These are phyloP conservation scores for Diaphora mendica DNA, from an alignment of 2,888 invertebrate species.

Conservation along the genomic window DNA sequence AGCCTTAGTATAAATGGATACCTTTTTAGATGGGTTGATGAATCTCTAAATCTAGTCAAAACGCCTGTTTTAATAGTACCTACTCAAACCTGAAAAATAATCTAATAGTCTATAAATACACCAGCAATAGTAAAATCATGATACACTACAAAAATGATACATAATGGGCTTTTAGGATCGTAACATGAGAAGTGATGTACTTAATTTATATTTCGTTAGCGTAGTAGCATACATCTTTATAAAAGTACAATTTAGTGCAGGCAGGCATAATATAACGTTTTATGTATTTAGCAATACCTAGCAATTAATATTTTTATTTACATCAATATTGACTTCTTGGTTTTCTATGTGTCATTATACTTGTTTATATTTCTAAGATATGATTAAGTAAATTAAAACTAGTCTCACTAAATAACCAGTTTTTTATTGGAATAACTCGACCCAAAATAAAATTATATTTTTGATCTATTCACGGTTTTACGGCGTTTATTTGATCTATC, in stretches of 20 bases:
- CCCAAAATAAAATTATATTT: neutral
- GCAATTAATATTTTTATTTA: neutral
- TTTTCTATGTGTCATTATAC: neutral
- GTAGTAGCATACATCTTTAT: neutral
- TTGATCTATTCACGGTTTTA: neutral
- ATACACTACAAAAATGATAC: neutral
- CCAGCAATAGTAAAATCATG: neutral
- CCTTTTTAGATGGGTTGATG: neutral
- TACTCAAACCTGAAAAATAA: neutral
- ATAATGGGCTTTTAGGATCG: neutral
- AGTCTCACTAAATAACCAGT: neutral
- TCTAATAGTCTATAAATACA: neutral
- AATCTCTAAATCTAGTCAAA: constrained; percentile 2
- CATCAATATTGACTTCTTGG: neutral
- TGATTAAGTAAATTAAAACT: neutral
- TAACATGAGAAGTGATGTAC: neutral
- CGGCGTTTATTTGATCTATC: neutral
- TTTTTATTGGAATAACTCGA: neutral
- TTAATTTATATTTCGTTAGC: neutral
- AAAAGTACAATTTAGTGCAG: neutral
- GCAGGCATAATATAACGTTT: neutral
- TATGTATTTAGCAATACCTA: neutral
- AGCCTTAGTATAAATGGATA: neutral
- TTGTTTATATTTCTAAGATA: neutral
- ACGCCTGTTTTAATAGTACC: neutral